phyloP scores from a whole-genome alignment of 2,113 vertebrate species.

The Scophthalmus maximus region DNA sequence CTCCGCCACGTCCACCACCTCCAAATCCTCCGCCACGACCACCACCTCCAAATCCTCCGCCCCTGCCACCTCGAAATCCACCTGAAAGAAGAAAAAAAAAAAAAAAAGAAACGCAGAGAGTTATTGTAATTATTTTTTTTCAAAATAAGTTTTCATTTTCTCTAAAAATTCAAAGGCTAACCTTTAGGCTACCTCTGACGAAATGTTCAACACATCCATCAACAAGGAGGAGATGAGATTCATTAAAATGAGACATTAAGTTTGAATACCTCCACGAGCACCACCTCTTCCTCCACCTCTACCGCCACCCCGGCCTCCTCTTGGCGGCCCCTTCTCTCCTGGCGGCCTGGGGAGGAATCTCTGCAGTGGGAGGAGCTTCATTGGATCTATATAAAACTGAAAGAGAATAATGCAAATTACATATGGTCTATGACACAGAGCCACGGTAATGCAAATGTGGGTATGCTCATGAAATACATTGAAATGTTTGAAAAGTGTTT shows the following conservation, averaged over 20 bases:
- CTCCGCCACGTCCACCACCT: slow-evolving; percentile 83
- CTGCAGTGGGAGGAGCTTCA: slow-evolving; percentile 94
- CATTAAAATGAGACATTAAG: background rate
- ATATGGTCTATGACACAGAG: background rate
- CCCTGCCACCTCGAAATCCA: slow-evolving; percentile 75
- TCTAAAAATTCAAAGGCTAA: no score
- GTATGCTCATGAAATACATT: accelerated
- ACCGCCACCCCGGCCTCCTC: slow-evolving; percentile 90
- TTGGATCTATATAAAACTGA: slow-evolving; percentile 97
- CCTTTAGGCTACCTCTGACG: background rate
- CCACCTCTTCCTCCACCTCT: slow-evolving; percentile 87
- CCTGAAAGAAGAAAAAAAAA: slow-evolving; percentile 65
- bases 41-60: slow-evolving; percentile 83
- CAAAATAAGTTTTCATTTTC: background rate
- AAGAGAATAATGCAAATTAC: background rate
- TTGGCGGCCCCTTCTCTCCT: slow-evolving; percentile 91
- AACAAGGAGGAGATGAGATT: background rate
- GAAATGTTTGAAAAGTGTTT: background rate
- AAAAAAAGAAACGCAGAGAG: background rate
- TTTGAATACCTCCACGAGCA: slow-evolving; percentile 80
- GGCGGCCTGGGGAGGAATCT: slow-evolving; percentile 95
- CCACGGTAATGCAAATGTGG: background rate
- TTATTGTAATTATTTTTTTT: background rate
- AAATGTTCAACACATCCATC: background rate
- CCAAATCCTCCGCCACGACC: slow-evolving; percentile 82